Base-by-base conservation (phyloP, 2,797 vertebrate genomes). In the Antennarius maculatus region DNA sequence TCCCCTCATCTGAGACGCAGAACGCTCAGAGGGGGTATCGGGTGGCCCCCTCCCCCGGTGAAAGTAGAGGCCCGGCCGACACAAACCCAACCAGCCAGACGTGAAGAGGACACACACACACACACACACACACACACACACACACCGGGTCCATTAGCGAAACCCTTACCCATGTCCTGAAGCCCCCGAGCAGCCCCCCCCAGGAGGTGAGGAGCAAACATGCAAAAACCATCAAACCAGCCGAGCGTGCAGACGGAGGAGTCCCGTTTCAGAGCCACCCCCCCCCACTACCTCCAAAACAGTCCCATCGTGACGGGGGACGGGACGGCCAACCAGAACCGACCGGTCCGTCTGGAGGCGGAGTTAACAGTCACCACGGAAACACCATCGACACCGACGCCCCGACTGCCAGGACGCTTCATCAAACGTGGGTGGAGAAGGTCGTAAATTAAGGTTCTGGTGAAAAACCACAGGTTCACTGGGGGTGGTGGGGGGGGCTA, bases 1-100 rank as follows among this genome's bases (percentile, higher is more conserved):
- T 83, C 81, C 77, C 55, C 72, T 74, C 69, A 61, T 77, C 79
- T 77, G 80, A 83, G 69, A 82, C 56, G 71, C 67, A 90, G 76
- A 85, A 86, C 82, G 81, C 88, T 76, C 87, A 75, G 71, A 23
- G 85, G 88, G 88, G 82, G 71, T 88, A 88, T 91, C 88, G 61
- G 68, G 70, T 90, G 66, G 69, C 77, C 73, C 70, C 62, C 60
- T 69, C 71, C 72, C 71, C 59, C 16, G 55, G 55, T 70, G 76
- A 74, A 85, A 85, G 79, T 73, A 79, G 71, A 74, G 77, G 71
- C 64, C 63, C 66, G 71, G 60, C 69, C 42, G 54, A 85, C 85
- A 87, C 84, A 74, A 83, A 76, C 85, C 77, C 54, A 84, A 90
- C 86, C 77, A 84, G 80, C 80, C 74, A 61, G 59, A 89, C 83